These are phyloP conservation scores for Sicus ferrugineus DNA, from an alignment of 2,888 invertebrate genomes.

Conservation along the genomic window DNA sequence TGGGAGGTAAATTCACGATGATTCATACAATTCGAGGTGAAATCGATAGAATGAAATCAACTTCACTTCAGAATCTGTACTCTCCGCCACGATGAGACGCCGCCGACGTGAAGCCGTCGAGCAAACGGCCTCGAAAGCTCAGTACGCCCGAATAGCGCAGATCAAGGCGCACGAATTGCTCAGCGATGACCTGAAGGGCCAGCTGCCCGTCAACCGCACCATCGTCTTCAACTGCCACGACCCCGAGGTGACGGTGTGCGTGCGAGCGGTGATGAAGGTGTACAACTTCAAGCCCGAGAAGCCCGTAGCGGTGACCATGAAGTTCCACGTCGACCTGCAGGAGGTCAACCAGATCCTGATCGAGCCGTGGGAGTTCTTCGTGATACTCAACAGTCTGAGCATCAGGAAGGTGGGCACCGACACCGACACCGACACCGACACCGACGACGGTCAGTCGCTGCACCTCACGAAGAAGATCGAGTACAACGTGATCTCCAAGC, in stretches of 20 bases:
- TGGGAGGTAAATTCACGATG: constrained; percentile 17
- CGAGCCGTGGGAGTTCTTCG: constrained; percentile 64
- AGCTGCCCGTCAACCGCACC: constrained; percentile 62
- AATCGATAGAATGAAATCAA: neutral
- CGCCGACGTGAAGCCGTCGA: constrained; percentile 51
- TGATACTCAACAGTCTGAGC: constrained; percentile 55
- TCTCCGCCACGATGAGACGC: constrained; percentile 49
- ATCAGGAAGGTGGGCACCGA: constrained; percentile 55
- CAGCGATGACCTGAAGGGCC: constrained; percentile 57
- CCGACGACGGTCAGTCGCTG: constrained; percentile 49
- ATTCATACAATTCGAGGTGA: neutral
- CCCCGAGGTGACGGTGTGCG: constrained; percentile 56
- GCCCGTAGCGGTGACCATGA: constrained; percentile 55
- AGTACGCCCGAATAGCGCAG: constrained; percentile 57
- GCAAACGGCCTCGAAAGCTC: constrained; percentile 53
- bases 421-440: too few relatives aligned
- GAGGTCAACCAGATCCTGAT: constrained; percentile 61
- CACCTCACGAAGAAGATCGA: constrained; percentile 55
- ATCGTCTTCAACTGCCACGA: constrained; percentile 63
- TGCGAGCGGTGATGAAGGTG: constrained; percentile 58
- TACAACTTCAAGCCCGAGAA: constrained; percentile 58
- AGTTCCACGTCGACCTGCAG: constrained; percentile 58
- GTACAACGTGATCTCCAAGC: constrained; percentile 63
- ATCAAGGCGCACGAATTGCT: constrained; percentile 54
- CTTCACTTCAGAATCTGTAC: constrained; percentile 43